phyloP scores from a whole-genome alignment of 2,113 vertebrate species.

The Atlantisia rogersi region DNA sequence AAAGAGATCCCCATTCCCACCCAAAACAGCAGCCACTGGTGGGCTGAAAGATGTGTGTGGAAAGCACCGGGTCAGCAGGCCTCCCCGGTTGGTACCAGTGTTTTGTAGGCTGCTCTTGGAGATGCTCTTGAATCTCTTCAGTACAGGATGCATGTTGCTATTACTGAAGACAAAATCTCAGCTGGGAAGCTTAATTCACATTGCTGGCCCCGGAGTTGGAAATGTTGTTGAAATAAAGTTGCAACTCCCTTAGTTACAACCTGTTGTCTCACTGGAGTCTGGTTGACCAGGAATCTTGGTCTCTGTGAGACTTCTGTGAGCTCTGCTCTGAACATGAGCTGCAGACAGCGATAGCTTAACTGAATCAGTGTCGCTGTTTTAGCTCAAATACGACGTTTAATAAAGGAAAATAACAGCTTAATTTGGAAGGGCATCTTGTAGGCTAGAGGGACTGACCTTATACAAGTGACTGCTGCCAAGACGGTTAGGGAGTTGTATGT shows the following conservation, averaged over 20 bases:
- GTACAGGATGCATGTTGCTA: background rate
- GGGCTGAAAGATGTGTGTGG: background rate
- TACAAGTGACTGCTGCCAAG: conserved; percentile 11
- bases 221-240: background rate
- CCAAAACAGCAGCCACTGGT: background rate
- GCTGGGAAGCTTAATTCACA: background rate
- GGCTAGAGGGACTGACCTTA: background rate
- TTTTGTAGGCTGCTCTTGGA: background rate
- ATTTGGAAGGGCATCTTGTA: conserved; percentile 10
- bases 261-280: background rate
- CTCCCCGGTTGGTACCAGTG: background rate
- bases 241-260: background rate
- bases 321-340: background rate
- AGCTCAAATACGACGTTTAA: conserved; percentile 44
- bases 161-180: background rate
- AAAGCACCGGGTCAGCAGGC: background rate
- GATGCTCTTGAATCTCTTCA: background rate
- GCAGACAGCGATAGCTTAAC: background rate
- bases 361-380: conserved; percentile 5
- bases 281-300: background rate
- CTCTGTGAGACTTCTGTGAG: background rate
- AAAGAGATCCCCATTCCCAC: background rate
- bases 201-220: background rate
- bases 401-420: conserved; percentile 44
- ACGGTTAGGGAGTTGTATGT: background rate